Evolutionary conservation across 1,140 invertebrate genomes (phyloP).

Genomic region (Trichonephila clavipes): DNA sequence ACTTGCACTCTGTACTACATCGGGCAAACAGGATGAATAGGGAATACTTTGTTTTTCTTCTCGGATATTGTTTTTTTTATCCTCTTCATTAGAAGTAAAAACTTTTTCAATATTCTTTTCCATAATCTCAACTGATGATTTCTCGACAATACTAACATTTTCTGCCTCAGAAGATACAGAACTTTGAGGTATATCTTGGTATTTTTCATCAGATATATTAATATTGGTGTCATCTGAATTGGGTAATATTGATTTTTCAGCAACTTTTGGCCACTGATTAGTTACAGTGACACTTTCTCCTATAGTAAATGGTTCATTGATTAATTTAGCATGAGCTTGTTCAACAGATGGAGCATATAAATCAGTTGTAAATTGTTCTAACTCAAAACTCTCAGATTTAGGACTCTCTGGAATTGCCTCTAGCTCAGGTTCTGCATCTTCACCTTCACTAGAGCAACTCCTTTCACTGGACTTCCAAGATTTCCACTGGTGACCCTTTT

Average conservation of each 20-base stretch:
- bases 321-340: slow-evolving; percentile 68
- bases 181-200: slow-evolving; percentile 49
- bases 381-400: slow-evolving; percentile 89
- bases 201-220: slow-evolving; percentile 19
- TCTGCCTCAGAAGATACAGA: slow-evolving; percentile 60
- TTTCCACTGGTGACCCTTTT: slow-evolving; percentile 75
- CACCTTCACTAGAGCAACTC: slow-evolving; percentile 83
- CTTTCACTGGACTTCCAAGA: slow-evolving; percentile 78
- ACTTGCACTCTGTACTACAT: background rate
- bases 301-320: slow-evolving; percentile 38
- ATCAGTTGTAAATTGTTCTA: slow-evolving; percentile 83
- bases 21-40: background rate
- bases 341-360: slow-evolving; percentile 25
- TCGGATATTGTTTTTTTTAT: background rate
- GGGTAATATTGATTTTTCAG: background rate
- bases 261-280: slow-evolving; percentile 49
- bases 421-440: slow-evolving; percentile 92
- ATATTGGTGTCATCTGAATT: background rate
- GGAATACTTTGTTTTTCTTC: background rate
- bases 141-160: slow-evolving; percentile 60
- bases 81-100: background rate
- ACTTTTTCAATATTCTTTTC: slow-evolving; percentile 64
- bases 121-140: slow-evolving; percentile 73
- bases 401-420: slow-evolving; percentile 93
- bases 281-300: slow-evolving; percentile 48